These are phyloP conservation scores for Rallus crepitans DNA, from an alignment of 2,797 vertebrate species.

Conservation along the genomic window DNA sequence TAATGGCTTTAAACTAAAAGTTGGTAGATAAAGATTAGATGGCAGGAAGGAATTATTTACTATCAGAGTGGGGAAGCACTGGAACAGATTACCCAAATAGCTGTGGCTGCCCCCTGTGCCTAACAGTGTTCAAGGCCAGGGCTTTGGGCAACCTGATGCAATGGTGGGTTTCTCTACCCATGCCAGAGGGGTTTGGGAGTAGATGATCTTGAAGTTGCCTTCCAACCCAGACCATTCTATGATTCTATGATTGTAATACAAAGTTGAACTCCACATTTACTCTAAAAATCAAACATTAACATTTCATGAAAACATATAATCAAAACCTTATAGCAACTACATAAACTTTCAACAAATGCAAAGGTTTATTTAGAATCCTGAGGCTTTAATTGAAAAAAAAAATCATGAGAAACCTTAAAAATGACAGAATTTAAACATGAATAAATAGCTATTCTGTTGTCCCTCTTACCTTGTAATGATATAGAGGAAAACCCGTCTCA, in stretches of 20 bases:
- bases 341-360: not conserved
- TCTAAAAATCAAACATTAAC: not conserved
- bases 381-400: not conserved
- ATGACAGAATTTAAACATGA: not conserved
- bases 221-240: too few species aligned
- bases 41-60: too few species aligned
- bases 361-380: not conserved
- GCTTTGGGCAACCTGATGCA: too few species aligned
- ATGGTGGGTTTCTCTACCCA: too few species aligned
- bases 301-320: not conserved
- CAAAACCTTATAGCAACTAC: not conserved
- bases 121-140: too few species aligned
- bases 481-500: not conserved
- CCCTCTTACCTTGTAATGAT: not conserved
- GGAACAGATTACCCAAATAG: too few species aligned
- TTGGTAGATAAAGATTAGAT: too few species aligned
- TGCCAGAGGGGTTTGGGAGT: too few species aligned
- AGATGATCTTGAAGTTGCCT: too few species aligned
- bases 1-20: too few species aligned
- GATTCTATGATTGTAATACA: not conserved
- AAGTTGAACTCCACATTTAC: rapidly evolving
- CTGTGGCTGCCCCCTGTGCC: too few species aligned
- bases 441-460: not conserved
- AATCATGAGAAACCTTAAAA: not conserved
- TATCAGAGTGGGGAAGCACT: too few species aligned